Conservation (phyloP, 2,797 vertebrate species). For the Sparidentex hasta region DNA sequence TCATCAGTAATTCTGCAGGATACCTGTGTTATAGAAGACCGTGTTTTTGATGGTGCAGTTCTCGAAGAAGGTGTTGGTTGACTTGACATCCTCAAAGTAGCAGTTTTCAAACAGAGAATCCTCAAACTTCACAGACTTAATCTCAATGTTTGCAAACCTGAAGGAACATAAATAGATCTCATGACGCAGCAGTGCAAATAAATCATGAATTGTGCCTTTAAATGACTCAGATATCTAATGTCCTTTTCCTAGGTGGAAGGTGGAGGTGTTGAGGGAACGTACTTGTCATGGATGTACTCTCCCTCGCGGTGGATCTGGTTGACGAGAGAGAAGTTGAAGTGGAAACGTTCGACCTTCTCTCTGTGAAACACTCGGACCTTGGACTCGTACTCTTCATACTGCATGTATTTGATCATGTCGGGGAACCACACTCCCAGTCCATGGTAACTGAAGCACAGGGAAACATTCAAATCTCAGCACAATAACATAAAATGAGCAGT, state of each 20-base stretch:
- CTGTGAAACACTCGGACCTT: slow-evolving; percentile 90
- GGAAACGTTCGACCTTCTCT: slow-evolving; percentile 91
- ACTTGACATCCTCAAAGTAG: slow-evolving; percentile 94
- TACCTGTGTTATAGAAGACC: slow-evolving; percentile 95
- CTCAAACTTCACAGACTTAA: slow-evolving; percentile 95
- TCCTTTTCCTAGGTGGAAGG: neutral
- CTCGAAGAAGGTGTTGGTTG: slow-evolving; percentile 95
- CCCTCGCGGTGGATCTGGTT: slow-evolving; percentile 96
- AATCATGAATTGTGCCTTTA: neutral
- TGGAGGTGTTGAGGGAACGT: slow-evolving; percentile 46
- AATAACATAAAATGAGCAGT: neutral
- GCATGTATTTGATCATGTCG: slow-evolving; percentile 97
- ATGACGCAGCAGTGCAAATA: neutral
- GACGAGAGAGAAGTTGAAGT: slow-evolving; percentile 97
- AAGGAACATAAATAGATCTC: slow-evolving; percentile 11
- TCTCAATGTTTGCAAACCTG: slow-evolving; percentile 95
- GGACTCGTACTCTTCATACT: slow-evolving; percentile 93
- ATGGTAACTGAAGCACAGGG: slow-evolving; percentile 88
- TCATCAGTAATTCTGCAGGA: neutral
- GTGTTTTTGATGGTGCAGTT: slow-evolving; percentile 95
- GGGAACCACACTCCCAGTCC: slow-evolving; percentile 98
- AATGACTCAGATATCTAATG: neutral
- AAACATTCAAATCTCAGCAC: neutral
- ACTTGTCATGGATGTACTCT: slow-evolving; percentile 94
- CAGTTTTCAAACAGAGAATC: slow-evolving; percentile 94